Conservation (phyloP, 2,888 invertebrate species). For the Gortyna flavago region DNA sequence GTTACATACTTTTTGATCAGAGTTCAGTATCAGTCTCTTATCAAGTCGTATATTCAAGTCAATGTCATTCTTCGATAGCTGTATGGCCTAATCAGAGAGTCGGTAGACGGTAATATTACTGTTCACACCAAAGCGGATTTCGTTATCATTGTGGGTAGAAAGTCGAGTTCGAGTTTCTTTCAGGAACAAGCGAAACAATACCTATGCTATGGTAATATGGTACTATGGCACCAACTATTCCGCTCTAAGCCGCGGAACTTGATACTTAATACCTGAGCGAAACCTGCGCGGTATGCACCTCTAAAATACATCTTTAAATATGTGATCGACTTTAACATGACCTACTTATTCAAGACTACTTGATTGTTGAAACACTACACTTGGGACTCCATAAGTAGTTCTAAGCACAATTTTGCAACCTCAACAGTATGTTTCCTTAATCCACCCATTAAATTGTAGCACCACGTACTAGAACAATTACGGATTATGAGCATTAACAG, state of each 20-base stretch:
- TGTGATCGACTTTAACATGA: neutral
- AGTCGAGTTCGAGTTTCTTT: too few species aligned
- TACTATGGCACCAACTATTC: too few species aligned
- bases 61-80: neutral
- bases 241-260: too few species aligned
- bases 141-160: too few species aligned
- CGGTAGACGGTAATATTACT: too few species aligned
- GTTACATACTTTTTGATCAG: neutral
- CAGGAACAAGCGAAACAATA: too few species aligned
- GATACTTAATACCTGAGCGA: too few species aligned
- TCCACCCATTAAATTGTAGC: conserved; percentile 3
- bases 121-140: too few species aligned
- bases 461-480: conserved; percentile 39
- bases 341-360: neutral
- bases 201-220: too few species aligned
- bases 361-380: neutral
- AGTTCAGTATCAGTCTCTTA: neutral
- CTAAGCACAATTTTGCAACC: conserved; percentile 21
- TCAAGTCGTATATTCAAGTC: neutral
- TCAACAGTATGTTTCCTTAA: conserved; percentile 11
- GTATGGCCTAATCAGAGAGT: too few species aligned
- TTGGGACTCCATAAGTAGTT: neutral
- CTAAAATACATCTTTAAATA: neutral
- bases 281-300: too few species aligned
- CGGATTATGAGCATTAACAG: conserved; percentile 34